Evolutionary conservation across 2,888 invertebrate genomes (phyloP), one percentile per base, ranked within the genome.

Genomic region (Troides helena): DNA sequence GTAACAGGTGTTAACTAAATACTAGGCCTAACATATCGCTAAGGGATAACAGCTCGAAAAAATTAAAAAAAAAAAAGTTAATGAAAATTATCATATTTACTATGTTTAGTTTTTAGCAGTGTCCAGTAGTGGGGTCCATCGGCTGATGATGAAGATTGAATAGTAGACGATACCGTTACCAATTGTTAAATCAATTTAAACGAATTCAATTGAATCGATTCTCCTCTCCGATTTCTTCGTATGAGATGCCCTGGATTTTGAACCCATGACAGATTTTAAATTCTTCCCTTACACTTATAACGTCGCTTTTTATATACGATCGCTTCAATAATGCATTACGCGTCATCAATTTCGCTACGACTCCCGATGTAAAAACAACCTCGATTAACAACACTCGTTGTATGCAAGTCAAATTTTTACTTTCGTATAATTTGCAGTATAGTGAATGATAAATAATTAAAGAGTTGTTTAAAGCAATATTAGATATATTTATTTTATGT

Each of bases 231-330:
- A 81, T 81, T 87, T 88, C 88, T 90, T 87, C 81, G 78, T 74
- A 75, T 75, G 81, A 84, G 88, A 89, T 86, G 87, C 85, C 86
- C 86, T 82, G 89, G 89, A 90, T 92, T 87, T 88, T 81, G 83
- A 88, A 84, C 84, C 82, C 87, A 90, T 92, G 92, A 91, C 90
- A 92, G 89, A 92, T 89, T 92, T 90, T 87, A 89, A 91, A 91
- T 91, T 92, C 88, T 89, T 89, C 83, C 80, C 88, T 91, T 92
- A 91, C 91, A 92, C 91, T 92, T 92, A 90, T 85, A 80, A 78
- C 77, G 79, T 78, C 73, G 76, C 80, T 84, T 88, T 86, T 85
- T 88, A 82, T 74, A 66, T 57, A 65, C 83, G 80, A 85, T 87
- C 85, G 86, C 83, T 88, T 91, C 81, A 88, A 92, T 91, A 90